Percentiles rank a stretch among this genome's conserved stretches.
Evolutionary conservation across 1,140 invertebrate species (phyloP).

Genomic region (Dinothrombium tinctorium): DNA sequence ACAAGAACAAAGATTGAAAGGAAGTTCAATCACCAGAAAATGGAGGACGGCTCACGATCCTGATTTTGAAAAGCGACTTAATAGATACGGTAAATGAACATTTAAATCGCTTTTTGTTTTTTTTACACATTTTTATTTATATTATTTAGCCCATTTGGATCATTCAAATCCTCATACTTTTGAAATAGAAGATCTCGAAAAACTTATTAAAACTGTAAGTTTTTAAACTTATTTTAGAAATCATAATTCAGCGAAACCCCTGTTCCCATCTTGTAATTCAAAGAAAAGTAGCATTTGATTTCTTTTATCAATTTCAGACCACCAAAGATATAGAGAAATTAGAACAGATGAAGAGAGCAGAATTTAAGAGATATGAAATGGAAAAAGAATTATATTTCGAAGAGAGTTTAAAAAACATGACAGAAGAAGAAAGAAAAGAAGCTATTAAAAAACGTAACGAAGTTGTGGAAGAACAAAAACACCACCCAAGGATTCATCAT

Average conservation of each 20-base stretch:
- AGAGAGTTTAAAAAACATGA: conserved; percentile 42
- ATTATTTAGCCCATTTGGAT: conserved; percentile 48
- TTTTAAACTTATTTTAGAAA: background rate
- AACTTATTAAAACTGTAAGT: conserved; percentile 54
- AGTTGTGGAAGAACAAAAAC: conserved; percentile 55
- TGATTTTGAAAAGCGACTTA: background rate
- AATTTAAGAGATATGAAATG: conserved; percentile 94
- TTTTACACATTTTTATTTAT: background rate
- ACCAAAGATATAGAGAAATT: conserved; percentile 59
- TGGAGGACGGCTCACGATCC: background rate
- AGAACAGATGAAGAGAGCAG: conserved; percentile 49
- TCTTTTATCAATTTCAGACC: conserved; percentile 27
- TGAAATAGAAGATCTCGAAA: conserved; percentile 78
- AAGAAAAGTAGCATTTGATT: too few relatives aligned
- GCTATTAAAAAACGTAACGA: conserved; percentile 37
- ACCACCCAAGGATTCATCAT: conserved; percentile 54
- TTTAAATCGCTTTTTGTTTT: background rate
- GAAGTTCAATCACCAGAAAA: conserved; percentile 7
- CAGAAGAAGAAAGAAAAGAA: conserved; percentile 17
- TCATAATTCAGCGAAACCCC: background rate
- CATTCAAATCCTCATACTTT: conserved; percentile 60
- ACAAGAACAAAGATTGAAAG: conserved; percentile 31
- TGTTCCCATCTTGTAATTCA: background rate
- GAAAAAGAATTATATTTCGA: conserved; percentile 75
- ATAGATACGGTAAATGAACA: background rate